Evolutionary conservation across 2,888 invertebrate genomes (phyloP), one percentile per base, ranked within the genome.

Genomic region (Dolichopus griseipennis): DNA sequence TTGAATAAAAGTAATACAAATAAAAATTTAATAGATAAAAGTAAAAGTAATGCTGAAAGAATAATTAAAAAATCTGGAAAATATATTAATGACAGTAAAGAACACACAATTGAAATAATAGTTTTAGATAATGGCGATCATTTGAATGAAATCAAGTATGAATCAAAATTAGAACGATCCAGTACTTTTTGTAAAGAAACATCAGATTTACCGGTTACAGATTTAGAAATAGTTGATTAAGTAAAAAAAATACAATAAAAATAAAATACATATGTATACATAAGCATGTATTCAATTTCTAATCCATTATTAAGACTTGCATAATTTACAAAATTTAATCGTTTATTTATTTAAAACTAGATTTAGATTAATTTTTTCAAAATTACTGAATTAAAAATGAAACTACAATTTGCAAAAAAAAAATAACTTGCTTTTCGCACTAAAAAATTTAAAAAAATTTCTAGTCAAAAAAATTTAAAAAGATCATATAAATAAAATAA

Each of bases 111-210:
- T 41, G 66, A 68, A 61, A 65, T 72, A 69, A 70, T 70, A 71
- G 70, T 70, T 64, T 65, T 68, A 22, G n/a, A 69, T 68, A 64
- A 67, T 65, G 67, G 71, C 12, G 73, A 70, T 12, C 73, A 72
- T 18, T 75, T 75, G 69, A 69, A 69, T 22, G 69, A 68, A 63
- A 67, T 64, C 22, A 68, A 69, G 63, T 72, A 75, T 64, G 75
- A 76, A 72, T 77, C 78, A 43, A 81, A 81, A 73, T 73, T 82
- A 69, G 82, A 81, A 71, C 76, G 82, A 33, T 82, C 82, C n/a
- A 81, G 81, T 73, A 82, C 82, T 43, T 82, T 82, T 70, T 81
- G 81, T 75, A 81, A 81, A 72, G 81, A 82, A 68, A 75, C 75
- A 68, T 74, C 76, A 5, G 78, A 81, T 71, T 79, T 81, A 69